These are phyloP conservation scores for Agriotes lineatus DNA, from an alignment of 2,888 invertebrate genomes.

Conservation along the genomic window DNA sequence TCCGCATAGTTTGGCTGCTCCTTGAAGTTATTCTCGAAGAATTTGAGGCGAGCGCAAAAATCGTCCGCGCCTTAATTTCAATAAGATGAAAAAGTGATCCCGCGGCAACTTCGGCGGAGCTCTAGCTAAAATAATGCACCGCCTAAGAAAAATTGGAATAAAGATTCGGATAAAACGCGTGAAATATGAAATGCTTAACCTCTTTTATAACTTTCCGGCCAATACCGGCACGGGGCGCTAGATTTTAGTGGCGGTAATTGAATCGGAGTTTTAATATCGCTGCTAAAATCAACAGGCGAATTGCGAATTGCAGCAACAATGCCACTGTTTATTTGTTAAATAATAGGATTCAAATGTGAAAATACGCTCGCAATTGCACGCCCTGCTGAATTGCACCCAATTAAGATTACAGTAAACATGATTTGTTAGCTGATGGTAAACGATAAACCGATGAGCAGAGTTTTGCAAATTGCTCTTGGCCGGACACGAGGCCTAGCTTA, in stretches of 20 bases:
- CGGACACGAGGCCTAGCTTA: too few relatives aligned
- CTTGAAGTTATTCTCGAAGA: constrained; percentile 23
- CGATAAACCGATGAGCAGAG: too few relatives aligned
- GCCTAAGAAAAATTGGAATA: constrained; percentile 11
- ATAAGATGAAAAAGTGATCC: constrained; percentile 31
- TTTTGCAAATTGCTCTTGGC: too few relatives aligned
- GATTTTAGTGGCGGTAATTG: not conserved
- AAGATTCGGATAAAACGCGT: constrained; percentile 23
- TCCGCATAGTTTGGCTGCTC: constrained; percentile 3
- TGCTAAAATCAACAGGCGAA: not conserved
- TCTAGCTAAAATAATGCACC: constrained; percentile 20
- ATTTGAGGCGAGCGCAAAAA: constrained; percentile 14
- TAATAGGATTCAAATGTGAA: not conserved
- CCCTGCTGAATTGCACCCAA: not conserved
- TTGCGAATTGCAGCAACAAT: not conserved
- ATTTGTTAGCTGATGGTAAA: too few relatives aligned
- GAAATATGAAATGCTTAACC: constrained; percentile 28
- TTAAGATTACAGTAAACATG: not conserved
- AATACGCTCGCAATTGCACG: not conserved
- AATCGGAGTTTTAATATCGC: not conserved
- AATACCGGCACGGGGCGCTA: constrained; percentile 15
- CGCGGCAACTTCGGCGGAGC: constrained; percentile 6
- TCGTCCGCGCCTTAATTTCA: constrained; percentile 27
- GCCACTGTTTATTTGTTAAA: not conserved
- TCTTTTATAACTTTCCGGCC: constrained; percentile 9